phyloP scores from a whole-genome alignment of 2,888 invertebrate species.

The Pristionchus maxplancki region DNA sequence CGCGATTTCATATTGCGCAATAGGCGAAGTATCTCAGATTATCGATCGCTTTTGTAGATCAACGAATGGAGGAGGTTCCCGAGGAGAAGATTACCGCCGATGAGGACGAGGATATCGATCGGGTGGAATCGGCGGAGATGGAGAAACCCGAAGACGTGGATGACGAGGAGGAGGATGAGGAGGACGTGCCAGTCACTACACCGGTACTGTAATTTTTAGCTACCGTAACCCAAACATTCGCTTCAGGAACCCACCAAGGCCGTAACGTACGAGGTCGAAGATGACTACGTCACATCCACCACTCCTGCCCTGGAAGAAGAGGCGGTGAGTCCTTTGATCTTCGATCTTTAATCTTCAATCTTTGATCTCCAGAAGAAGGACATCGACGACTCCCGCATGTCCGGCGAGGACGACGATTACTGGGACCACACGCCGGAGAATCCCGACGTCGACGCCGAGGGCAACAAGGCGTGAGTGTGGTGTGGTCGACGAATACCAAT shows the following conservation, averaged over 20 bases:
- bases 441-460: slow-evolving; percentile 46
- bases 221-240: background rate
- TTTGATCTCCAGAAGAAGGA: slow-evolving; percentile 12
- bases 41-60: background rate
- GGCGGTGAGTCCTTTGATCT: background rate
- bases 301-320: background rate
- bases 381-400: slow-evolving; percentile 40
- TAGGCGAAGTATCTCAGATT: background rate
- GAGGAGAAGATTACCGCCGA: slow-evolving; percentile 22
- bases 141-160: background rate
- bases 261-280: slow-evolving; percentile 45
- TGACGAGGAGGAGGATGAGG: background rate
- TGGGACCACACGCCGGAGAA: slow-evolving; percentile 52
- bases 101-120: slow-evolving; percentile 29
- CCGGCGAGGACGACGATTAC: slow-evolving; percentile 51
- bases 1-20: background rate
- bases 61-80: slow-evolving; percentile 41
- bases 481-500: background rate
- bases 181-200: background rate
- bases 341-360: background rate
- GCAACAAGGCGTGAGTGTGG: slow-evolving; percentile 15
- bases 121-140: background rate
- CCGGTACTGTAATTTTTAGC: background rate
- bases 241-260: slow-evolving; percentile 34
- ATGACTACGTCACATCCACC: slow-evolving; percentile 43